Evolutionary conservation across 2,888 invertebrate genomes (phyloP).

Genomic region (Lasiommata megera): DNA sequence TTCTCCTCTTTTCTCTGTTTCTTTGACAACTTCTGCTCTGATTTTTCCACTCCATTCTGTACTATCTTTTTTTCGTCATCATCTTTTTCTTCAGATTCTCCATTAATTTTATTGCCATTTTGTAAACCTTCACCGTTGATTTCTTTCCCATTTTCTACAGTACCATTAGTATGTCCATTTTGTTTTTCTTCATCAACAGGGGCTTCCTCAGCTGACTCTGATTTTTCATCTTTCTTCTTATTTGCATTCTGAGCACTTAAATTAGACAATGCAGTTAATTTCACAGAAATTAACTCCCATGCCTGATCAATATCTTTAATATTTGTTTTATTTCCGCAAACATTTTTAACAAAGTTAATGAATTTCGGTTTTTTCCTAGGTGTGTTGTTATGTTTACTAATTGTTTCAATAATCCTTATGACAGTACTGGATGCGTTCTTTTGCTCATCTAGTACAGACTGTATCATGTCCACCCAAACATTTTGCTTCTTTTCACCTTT

Average conservation of each 20-base stretch:
- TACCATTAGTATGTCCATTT: slow-evolving; percentile 31
- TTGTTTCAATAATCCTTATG: slow-evolving; percentile 83
- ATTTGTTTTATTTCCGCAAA: slow-evolving; percentile 80
- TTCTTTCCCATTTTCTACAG: slow-evolving; percentile 31
- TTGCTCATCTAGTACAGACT: slow-evolving; percentile 83
- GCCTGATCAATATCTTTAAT: slow-evolving; percentile 83
- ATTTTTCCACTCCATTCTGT: slow-evolving; percentile 36
- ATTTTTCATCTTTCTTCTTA: slow-evolving; percentile 46
- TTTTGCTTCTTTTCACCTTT: slow-evolving; percentile 94
- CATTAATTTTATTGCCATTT: slow-evolving; percentile 28
- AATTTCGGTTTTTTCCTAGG: slow-evolving; percentile 94
- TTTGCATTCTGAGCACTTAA: slow-evolving; percentile 44
- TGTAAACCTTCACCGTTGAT: slow-evolving; percentile 32
- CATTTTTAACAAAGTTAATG: slow-evolving; percentile 87
- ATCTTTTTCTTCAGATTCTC: slow-evolving; percentile 34
- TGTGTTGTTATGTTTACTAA: slow-evolving; percentile 89
- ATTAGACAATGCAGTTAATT: slow-evolving; percentile 72
- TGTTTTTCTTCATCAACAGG: slow-evolving; percentile 11
- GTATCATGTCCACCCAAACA: slow-evolving; percentile 89
- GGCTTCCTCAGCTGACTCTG: neutral
- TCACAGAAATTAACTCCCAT: slow-evolving; percentile 84
- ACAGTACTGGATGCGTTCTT: slow-evolving; percentile 79
- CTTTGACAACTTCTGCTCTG: slow-evolving; percentile 55
- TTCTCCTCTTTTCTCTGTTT: slow-evolving; percentile 74
- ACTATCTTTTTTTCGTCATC: slow-evolving; percentile 23